Conservation (phyloP, 2,888 invertebrate species). For the Portevinia maculata region DNA sequence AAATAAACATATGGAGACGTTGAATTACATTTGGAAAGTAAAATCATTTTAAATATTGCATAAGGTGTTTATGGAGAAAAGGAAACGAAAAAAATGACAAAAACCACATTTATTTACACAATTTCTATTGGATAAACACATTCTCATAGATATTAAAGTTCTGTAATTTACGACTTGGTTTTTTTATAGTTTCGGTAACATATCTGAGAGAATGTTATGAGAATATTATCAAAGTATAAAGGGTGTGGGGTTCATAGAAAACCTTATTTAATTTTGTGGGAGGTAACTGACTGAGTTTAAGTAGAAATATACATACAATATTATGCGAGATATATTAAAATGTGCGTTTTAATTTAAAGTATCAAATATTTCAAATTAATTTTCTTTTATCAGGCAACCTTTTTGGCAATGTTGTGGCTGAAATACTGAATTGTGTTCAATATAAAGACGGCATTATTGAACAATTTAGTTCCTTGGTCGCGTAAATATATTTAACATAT, state of each 20-base stretch:
- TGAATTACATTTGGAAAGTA: slow-evolving; percentile 26
- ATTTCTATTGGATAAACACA: slow-evolving; percentile 52
- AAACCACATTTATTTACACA: slow-evolving; percentile 58
- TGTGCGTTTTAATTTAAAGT: slow-evolving; percentile 11
- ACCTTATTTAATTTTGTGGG: slow-evolving; percentile 20
- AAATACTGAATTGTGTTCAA: too few relatives aligned
- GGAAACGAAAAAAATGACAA: slow-evolving; percentile 15
- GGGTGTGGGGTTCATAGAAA: too few relatives aligned
- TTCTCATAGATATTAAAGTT: slow-evolving; percentile 40
- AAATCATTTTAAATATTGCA: slow-evolving; percentile 11
- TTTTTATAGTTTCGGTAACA: slow-evolving; percentile 8
- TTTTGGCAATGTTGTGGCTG: too few relatives aligned
- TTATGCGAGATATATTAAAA: slow-evolving; percentile 2
- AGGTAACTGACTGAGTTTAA: slow-evolving; percentile 52
- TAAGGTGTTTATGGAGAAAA: slow-evolving; percentile 5
- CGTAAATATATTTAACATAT: too few relatives aligned
- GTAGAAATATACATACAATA: slow-evolving; percentile 30
- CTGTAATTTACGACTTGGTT: slow-evolving; percentile 11
- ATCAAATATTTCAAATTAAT: not conserved
- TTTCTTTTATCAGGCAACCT: not conserved
- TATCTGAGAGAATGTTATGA: slow-evolving; percentile 7
- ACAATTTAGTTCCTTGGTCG: too few relatives aligned
- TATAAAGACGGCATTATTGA: too few relatives aligned
- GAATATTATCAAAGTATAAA: slow-evolving; percentile 1
- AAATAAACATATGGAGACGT: slow-evolving; percentile 9